Evolutionary conservation across 2,797 vertebrate species (phyloP), one percentile per base, ranked within the genome.

Genomic region (Chelon auratus): DNA sequence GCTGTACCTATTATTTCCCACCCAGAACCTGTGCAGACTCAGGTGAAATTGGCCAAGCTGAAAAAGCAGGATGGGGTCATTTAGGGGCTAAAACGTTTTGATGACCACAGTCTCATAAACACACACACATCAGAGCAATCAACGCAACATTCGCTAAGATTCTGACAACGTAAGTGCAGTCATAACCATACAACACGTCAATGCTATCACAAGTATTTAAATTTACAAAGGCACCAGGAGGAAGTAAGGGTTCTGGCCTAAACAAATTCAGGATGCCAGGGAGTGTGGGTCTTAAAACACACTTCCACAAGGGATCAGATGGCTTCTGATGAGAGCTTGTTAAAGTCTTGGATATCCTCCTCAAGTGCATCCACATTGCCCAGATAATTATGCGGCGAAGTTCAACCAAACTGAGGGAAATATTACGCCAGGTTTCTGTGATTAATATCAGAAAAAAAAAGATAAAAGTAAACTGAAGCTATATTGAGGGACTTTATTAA

Each of bases 1-100:
- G 86, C 90, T 26, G 76, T 84, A 86, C 85, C 77, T 79, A 89
- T 91, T 90, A 87, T 81, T 84, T 87, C 88, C 91, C 87, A 91
- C 87, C 89, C 80, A 85, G 82, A 92, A 86, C 83, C 72, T 76
- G 72, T 76, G 68, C 56, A 87, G 77, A 89, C 87, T 93, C 93
- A 90, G 86, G 79, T 87, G 78, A 91, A 93, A 93, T 92, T 92
- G 88, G 68, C 72, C 72, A 66, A 82, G 85, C 63, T 89, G 68
- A 77, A 80, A 77, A 78, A 77, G 54, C 67, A 85, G 64, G 66
- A 78, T 39, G 18, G 72, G 68, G 78, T 89, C 84, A 88, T 64
- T 63, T 63, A 55, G 77, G 56, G 80, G 72, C 63, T 77, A 76
- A 78, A 70, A 75, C 58, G 72, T 75, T 84, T 83, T 79, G 14